Percentiles rank a stretch among this genome's conserved stretches.
Conservation (phyloP, 2,888 invertebrate genomes). For the Nymphalis c-album region DNA sequence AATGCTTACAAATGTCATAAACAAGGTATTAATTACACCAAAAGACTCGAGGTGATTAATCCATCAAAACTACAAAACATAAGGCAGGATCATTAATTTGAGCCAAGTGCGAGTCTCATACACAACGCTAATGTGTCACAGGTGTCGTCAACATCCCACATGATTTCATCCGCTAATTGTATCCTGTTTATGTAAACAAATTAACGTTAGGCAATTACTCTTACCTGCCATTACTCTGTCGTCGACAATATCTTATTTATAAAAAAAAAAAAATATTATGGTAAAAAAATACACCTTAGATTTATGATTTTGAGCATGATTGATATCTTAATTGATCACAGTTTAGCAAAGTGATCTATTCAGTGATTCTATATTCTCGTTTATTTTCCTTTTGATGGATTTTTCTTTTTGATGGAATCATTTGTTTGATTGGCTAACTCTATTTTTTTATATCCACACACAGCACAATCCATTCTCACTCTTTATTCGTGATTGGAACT, state of each 20-base stretch:
- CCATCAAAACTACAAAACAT: conserved; percentile 30
- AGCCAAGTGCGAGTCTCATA: conserved; percentile 28
- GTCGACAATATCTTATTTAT: neutral
- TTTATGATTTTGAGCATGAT: no score
- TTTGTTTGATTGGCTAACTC: no score
- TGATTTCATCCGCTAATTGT: conserved; percentile 63
- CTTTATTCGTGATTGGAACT: no score
- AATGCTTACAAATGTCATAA: conserved; percentile 9
- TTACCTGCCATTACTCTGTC: conserved; percentile 4
- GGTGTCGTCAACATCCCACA: conserved; percentile 58
- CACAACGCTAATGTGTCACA: conserved; percentile 51
- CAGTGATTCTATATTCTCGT: no score
- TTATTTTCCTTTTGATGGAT: no score
- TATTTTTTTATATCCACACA: no score
- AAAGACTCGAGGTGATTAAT: conserved; percentile 21
- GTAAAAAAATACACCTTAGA: neutral
- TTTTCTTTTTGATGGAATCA: no score
- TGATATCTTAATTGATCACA: no score
- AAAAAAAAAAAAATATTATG: neutral
- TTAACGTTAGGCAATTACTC: conserved; percentile 55
- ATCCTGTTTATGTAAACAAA: conserved; percentile 72
- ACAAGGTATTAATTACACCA: conserved; percentile 2
- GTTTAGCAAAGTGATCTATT: no score
- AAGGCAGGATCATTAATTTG: conserved; percentile 48
- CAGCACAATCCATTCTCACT: no score